Percentiles rank a stretch among this genome's conserved stretches.
Conservation (phyloP, 2,888 invertebrate species). For the Mimumesa dahlbomi region DNA sequence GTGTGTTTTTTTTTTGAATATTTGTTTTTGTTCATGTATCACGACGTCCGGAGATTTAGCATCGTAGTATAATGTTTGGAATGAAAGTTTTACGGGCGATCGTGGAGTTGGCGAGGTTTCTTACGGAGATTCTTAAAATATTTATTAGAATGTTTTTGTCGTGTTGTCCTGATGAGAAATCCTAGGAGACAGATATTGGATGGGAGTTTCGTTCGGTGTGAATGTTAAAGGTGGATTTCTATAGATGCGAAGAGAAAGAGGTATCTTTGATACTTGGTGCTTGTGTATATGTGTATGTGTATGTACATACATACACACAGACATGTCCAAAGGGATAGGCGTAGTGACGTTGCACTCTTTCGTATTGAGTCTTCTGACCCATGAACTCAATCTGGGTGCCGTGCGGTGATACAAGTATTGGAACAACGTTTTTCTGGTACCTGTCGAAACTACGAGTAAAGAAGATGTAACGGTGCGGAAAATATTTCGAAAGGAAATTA, state of each 20-base stretch:
- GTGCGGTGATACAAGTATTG: slow-evolving; percentile 21
- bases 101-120: no score
- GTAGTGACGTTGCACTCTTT: slow-evolving; percentile 29
- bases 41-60: no score
- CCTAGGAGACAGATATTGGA: no score
- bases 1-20: no score
- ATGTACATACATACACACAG: no score
- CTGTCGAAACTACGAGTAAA: not conserved
- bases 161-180: no score
- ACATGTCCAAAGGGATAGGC: slow-evolving; percentile 10
- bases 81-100: no score
- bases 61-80: no score
- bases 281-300: not conserved
- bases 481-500: not conserved
- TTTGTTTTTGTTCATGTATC: no score
- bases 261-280: not conserved
- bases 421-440: slow-evolving; percentile 11
- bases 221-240: not conserved
- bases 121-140: no score
- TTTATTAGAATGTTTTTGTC: no score
- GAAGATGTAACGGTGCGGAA: slow-evolving; percentile 8
- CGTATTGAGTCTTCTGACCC: slow-evolving; percentile 18
- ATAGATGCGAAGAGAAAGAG: not conserved
- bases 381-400: slow-evolving; percentile 31
- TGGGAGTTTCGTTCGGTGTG: not conserved